Evolutionary conservation across 1,140 invertebrate genomes (phyloP).

Genomic region (Anthonomus grandis): DNA sequence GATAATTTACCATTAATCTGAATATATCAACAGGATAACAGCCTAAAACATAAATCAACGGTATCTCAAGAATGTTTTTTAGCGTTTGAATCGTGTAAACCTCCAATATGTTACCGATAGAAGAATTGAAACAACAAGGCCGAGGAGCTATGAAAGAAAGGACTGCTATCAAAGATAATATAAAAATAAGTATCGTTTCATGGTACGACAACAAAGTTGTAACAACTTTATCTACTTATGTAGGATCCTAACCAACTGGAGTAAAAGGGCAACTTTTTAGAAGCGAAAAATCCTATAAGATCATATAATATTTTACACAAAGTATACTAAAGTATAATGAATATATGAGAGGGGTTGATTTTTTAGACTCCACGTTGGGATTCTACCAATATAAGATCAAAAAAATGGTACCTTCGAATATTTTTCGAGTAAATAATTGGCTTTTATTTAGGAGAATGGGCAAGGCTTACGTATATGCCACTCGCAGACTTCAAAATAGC

Average conservation of each 20-base stretch:
- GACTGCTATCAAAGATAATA: too few relatives aligned
- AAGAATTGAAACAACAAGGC: slow-evolving; percentile 42
- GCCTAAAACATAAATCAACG: too few relatives aligned
- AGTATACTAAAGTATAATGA: slow-evolving; percentile 23
- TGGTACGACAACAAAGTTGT: too few relatives aligned
- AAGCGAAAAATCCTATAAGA: slow-evolving; percentile 7
- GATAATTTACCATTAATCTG: too few relatives aligned
- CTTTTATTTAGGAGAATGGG: background rate
- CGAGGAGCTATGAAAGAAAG: slow-evolving; percentile 17
- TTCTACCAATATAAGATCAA: slow-evolving; percentile 17
- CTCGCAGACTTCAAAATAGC: slow-evolving; percentile 2
- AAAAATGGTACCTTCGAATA: too few relatives aligned
- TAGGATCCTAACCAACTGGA: slow-evolving; percentile 36
- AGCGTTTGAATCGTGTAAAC: slow-evolving; percentile 43
- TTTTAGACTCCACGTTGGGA: slow-evolving; percentile 28
- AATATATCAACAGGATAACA: too few relatives aligned
- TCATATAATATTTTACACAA: slow-evolving; percentile 21
- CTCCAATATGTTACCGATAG: slow-evolving; percentile 42
- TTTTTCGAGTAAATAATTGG: background rate
- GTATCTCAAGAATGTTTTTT: too few relatives aligned
- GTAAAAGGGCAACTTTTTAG: slow-evolving; percentile 11
- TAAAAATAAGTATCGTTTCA: background rate
- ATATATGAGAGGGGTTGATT: too few relatives aligned
- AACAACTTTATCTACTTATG: slow-evolving; percentile 43
- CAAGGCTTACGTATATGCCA: background rate